Percentiles rank a stretch among this genome's conserved stretches.
Evolutionary conservation across 2,888 invertebrate genomes (phyloP).

Genomic region (Chloroclystis v-ata): DNA sequence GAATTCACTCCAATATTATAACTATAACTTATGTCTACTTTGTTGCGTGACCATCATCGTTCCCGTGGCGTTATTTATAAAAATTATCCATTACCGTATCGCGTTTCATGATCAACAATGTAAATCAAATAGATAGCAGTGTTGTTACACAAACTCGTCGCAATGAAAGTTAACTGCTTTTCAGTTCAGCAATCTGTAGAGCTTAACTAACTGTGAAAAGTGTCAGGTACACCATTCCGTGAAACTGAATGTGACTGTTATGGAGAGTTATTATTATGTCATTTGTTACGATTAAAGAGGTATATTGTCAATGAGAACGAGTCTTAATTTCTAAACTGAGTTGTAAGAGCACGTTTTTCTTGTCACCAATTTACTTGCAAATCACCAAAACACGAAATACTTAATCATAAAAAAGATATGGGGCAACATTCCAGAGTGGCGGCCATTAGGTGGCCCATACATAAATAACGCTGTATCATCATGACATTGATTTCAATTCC

Average conservation of each 20-base stretch:
- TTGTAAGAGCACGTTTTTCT: too few relatives aligned
- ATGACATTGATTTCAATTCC: slow-evolving; percentile 25
- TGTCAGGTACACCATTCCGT: slow-evolving; percentile 14
- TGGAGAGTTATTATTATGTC: slow-evolving; percentile 2
- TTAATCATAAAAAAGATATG: slow-evolving; percentile 16
- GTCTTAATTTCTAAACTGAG: too few relatives aligned
- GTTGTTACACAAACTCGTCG: slow-evolving; percentile 27
- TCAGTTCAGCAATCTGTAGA: slow-evolving; percentile 24
- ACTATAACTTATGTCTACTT: too few relatives aligned
- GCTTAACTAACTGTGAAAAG: slow-evolving; percentile 31
- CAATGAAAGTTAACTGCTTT: slow-evolving; percentile 32
- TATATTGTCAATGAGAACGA: too few relatives aligned
- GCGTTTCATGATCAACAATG: slow-evolving; percentile 45
- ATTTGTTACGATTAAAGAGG: neutral
- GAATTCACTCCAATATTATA: slow-evolving; percentile 15
- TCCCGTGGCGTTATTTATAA: slow-evolving; percentile 40
- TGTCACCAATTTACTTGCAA: too few relatives aligned
- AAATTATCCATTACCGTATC: slow-evolving; percentile 50
- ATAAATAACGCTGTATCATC: slow-evolving; percentile 21
- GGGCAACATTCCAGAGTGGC: neutral
- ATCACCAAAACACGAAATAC: slow-evolving; percentile 1
- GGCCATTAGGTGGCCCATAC: neutral
- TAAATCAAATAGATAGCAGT: slow-evolving; percentile 44
- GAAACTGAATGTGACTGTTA: slow-evolving; percentile 13
- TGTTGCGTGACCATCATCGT: slow-evolving; percentile 53